Conservation (phyloP, 2,113 vertebrate genomes). For the Gymnorhina tibicen region DNA sequence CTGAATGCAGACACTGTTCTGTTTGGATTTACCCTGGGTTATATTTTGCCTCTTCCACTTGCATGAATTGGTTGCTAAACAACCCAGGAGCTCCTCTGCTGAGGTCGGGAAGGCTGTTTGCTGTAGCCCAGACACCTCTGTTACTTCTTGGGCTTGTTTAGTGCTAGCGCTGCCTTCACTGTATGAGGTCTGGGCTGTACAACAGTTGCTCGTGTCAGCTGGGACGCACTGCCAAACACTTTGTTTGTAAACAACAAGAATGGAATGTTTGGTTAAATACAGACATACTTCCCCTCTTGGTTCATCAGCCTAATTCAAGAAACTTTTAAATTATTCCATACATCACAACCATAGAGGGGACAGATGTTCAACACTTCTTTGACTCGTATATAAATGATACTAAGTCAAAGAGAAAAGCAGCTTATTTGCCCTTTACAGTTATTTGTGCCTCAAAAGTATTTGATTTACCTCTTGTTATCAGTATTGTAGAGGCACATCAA, state of each 20-base stretch:
- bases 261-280: background rate
- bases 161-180: background rate
- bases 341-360: background rate
- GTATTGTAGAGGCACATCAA: background rate
- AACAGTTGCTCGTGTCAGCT: background rate
- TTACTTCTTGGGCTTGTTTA: background rate
- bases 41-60: background rate
- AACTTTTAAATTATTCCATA: background rate
- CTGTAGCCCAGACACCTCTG: background rate
- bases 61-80: background rate
- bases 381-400: background rate
- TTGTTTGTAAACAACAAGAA: background rate
- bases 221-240: background rate
- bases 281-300: background rate
- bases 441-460: background rate
- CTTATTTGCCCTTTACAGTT: background rate
- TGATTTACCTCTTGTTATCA: background rate
- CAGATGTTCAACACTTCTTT: background rate
- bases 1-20: background rate
- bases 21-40: background rate
- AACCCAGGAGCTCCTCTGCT: background rate
- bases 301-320: background rate
- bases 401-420: background rate
- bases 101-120: background rate
- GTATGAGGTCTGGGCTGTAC: background rate